These are phyloP conservation scores for Epistrophella euchroma DNA, from an alignment of 2,888 invertebrate genomes.

Conservation along the genomic window DNA sequence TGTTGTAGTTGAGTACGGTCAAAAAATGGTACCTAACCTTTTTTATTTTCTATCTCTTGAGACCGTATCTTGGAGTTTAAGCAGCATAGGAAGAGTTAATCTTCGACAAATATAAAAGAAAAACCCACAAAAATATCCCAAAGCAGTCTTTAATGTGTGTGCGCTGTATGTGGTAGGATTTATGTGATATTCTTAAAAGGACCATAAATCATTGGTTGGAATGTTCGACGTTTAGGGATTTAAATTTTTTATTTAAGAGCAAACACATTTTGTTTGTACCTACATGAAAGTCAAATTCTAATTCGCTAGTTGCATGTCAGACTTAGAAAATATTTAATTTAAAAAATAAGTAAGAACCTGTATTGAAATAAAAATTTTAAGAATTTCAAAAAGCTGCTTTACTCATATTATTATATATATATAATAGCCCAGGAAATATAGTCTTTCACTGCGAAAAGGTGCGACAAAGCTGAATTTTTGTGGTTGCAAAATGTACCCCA, in stretches of 20 bases:
- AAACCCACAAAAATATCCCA: conserved; percentile 23
- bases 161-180: conserved; percentile 34
- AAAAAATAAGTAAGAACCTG: neutral
- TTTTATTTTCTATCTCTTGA: conserved; percentile 21
- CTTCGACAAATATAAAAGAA: conserved; percentile 5
- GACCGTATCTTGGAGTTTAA: conserved; percentile 9
- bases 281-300: neutral
- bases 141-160: conserved; percentile 43
- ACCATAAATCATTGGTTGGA: conserved; percentile 45
- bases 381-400: too few species aligned
- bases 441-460: too few species aligned
- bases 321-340: neutral
- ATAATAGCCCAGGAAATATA: too few species aligned
- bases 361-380: too few species aligned
- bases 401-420: too few species aligned
- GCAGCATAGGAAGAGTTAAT: conserved; percentile 26
- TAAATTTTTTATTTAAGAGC: neutral
- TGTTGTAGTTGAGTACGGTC: conserved; percentile 64
- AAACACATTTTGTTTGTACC: neutral
- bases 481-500: too few species aligned
- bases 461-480: too few species aligned
- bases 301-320: neutral
- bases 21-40: conserved; percentile 42
- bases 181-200: conserved; percentile 41
- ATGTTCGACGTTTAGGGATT: conserved; percentile 44